phyloP scores from a whole-genome alignment of 1,140 invertebrate species.

The Platyscapa corneri region DNA sequence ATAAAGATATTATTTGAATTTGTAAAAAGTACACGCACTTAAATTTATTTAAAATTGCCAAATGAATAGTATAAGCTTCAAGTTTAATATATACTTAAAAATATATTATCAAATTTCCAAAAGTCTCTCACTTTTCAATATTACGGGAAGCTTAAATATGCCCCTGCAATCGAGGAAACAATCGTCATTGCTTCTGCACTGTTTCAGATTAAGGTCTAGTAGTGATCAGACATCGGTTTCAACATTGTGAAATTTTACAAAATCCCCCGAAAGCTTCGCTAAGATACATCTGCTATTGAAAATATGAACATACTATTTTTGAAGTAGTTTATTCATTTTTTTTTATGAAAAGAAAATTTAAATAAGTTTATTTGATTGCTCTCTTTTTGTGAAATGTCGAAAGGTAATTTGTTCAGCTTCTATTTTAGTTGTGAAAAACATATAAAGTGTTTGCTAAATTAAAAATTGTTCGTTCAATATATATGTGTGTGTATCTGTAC shows the following conservation, averaged over 20 bases:
- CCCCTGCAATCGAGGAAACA: constrained; percentile 59
- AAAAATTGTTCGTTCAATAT: no score
- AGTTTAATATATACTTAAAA: not conserved
- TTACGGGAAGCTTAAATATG: constrained; percentile 22
- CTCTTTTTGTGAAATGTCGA: not conserved
- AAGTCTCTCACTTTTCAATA: constrained; percentile 5
- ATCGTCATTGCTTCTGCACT: constrained; percentile 55
- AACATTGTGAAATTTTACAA: not conserved
- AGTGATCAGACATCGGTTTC: constrained; percentile 52
- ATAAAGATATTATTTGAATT: no score
- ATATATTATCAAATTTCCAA: not conserved
- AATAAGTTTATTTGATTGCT: not conserved
- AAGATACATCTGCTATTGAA: not conserved
- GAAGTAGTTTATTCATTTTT: not conserved
- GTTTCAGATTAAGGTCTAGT: constrained; percentile 67
- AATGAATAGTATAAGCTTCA: not conserved
- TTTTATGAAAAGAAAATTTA: not conserved
- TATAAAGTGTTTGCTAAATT: no score
- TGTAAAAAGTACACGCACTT: no score
- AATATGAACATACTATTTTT: constrained; percentile 5
- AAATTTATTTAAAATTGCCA: not conserved
- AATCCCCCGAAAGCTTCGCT: not conserved
- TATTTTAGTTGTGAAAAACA: not conserved
- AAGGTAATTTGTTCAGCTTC: not conserved
- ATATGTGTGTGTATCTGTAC: no score